Evolutionary conservation across 2,797 vertebrate genomes (phyloP).

Genomic region (Silurus aristotelis): DNA sequence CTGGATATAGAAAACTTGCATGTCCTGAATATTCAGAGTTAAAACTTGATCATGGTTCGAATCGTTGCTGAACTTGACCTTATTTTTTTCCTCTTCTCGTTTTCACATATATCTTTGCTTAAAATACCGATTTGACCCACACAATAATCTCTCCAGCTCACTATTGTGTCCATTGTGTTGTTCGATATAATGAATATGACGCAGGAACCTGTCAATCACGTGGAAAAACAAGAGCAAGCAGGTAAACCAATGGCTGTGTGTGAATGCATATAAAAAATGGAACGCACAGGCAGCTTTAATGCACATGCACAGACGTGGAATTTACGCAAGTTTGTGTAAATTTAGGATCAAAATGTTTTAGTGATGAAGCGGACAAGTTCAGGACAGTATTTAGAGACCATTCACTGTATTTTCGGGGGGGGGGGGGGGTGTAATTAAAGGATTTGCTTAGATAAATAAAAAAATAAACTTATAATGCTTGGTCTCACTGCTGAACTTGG

Average conservation of each 20-base stretch:
- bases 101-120: not conserved
- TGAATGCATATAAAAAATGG: not conserved
- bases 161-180: not conserved
- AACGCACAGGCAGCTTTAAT: not conserved
- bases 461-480: not conserved
- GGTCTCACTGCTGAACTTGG: not conserved
- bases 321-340: not conserved
- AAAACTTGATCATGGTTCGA: not conserved
- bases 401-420: not conserved
- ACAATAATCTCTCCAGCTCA: not conserved
- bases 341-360: not conserved
- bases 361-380: not conserved
- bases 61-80: not conserved
- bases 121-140: not conserved
- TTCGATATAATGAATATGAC: not conserved
- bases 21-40: not conserved
- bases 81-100: not conserved
- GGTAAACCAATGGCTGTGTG: not conserved
- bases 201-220: not conserved
- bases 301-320: not conserved
- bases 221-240: not conserved
- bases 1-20: not conserved
- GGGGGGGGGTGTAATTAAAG: not conserved
- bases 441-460: not conserved
- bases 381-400: not conserved